These are phyloP conservation scores for Lacanobia oleracea DNA, from an alignment of 2,888 invertebrate species.

Conservation along the genomic window DNA sequence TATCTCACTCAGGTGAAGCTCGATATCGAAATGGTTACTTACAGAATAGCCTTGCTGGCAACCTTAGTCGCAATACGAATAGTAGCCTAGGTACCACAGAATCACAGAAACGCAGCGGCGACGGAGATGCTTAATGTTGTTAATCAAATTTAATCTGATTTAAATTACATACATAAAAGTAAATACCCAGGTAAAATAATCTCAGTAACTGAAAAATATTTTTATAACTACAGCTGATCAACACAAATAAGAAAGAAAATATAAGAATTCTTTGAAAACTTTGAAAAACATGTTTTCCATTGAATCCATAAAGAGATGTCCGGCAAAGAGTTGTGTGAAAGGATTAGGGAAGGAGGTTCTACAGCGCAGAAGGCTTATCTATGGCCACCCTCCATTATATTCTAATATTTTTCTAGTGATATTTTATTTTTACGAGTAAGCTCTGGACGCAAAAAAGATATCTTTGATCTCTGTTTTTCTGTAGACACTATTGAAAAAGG, in stretches of 20 bases:
- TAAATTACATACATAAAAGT: too few relatives aligned
- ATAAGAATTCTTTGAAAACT: conserved; percentile 35
- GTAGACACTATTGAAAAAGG: conserved; percentile 59
- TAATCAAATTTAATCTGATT: too few relatives aligned
- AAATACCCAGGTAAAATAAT: not conserved
- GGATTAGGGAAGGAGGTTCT: conserved; percentile 77
- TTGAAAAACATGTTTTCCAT: conserved; percentile 59
- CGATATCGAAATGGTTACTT: too few relatives aligned
- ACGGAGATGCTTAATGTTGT: too few relatives aligned
- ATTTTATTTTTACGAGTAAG: conserved; percentile 83
- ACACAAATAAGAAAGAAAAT: conserved; percentile 24
- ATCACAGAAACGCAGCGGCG: too few relatives aligned
- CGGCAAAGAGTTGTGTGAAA: conserved; percentile 82
- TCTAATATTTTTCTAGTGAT: conserved; percentile 87
- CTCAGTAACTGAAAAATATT: not conserved
- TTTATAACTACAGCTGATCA: conserved; percentile 23
- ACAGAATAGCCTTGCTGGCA: too few relatives aligned
- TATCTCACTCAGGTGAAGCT: too few relatives aligned
- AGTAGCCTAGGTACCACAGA: too few relatives aligned
- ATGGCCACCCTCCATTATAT: conserved; percentile 80
- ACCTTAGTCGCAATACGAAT: too few relatives aligned
- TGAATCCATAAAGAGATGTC: conserved; percentile 81
- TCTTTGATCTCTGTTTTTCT: conserved; percentile 82
- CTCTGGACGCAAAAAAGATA: conserved; percentile 68
- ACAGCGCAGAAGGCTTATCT: conserved; percentile 80